These are phyloP conservation scores for Bungarus multicinctus DNA, from an alignment of 2,113 vertebrate genomes.

Conservation along the genomic window DNA sequence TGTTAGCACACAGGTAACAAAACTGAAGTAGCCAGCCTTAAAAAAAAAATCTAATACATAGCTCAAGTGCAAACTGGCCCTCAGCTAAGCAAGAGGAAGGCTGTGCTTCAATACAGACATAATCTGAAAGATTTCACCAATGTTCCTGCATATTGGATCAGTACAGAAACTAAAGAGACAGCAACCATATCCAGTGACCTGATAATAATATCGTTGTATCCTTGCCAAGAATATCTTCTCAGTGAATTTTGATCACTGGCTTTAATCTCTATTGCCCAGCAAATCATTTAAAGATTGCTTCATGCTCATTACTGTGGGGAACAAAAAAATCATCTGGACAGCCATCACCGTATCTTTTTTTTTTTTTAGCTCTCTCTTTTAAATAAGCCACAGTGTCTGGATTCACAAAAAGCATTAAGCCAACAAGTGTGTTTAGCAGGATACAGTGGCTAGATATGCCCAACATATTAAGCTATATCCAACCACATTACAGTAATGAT, in stretches of 20 bases:
- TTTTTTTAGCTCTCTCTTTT: neutral
- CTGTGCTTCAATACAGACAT: neutral
- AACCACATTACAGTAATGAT: neutral
- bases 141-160: neutral
- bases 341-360: neutral
- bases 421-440: neutral
- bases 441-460: neutral
- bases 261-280: neutral
- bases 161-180: neutral
- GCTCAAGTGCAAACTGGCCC: neutral
- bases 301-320: neutral
- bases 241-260: neutral
- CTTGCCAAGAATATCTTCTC: neutral
- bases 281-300: neutral
- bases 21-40: neutral
- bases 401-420: neutral
- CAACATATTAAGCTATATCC: neutral
- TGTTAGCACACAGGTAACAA: neutral
- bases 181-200: neutral
- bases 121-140: neutral
- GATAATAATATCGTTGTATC: neutral
- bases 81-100: neutral
- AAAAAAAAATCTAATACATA: neutral
- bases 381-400: neutral
- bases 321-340: neutral